Evolutionary conservation across 2,113 vertebrate species (phyloP), one percentile per base, ranked within the genome.

Genomic region (Xiphophorus couchianus): DNA sequence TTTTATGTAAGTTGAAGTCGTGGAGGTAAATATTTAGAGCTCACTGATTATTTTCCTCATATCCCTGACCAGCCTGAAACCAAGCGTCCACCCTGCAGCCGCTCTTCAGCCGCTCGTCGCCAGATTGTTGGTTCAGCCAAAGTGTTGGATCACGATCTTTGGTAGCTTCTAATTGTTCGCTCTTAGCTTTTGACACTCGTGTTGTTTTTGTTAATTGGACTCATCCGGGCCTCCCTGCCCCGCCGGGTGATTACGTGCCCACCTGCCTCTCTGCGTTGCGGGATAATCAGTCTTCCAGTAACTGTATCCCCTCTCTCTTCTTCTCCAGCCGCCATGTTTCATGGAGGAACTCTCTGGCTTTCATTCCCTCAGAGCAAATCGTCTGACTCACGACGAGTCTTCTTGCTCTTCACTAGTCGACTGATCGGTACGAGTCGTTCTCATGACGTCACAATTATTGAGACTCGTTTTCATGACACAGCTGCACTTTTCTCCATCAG

Each of bases 181-280:
- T 64, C 29, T 54, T 27, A 66, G 62, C 72, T 54, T 74, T 54
- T 66, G 72, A 74, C 42, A 35, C 62, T 74, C 62, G 8, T 54
- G 72, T 74, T 74, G 72, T 54, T 74, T 64, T 66, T 74, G 72
- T 35, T 66, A 74, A 74, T 74, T 74, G 65, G 62, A 35, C 62
- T 65, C 51, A 66, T 74, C 62, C 44, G 28, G 9, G 62, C 48
- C 62, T 74, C 22, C 44, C 39, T 51, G 62, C 35, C 29, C 42
- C 31, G n/a, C 72, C 12, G 42, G 62, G 17, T 54, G 30, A 58
- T 66, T 66, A 58, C 25, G 37, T 27, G 72, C 42, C 62, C 71
- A 65, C 71, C 71, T 74, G 62, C 62, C 48, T 51, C 19, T 30
- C 69, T 37, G 37, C 17, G 29, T 64, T 30, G 14, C n/a, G 17